These are phyloP conservation scores for Anticlea derivata DNA, from an alignment of 2,888 invertebrate species.

Conservation along the genomic window DNA sequence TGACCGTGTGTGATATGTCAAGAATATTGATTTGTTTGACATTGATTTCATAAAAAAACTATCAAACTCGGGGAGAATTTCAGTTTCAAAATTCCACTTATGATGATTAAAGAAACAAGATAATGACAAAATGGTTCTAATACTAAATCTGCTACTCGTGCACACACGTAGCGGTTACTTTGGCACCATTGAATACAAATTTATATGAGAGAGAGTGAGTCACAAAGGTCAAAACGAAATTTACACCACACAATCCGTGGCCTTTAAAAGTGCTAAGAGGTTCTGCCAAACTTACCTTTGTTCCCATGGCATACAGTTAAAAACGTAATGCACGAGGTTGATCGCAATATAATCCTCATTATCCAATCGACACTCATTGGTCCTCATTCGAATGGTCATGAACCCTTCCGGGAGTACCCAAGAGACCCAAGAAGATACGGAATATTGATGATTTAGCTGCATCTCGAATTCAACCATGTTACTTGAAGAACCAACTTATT, in stretches of 20 bases:
- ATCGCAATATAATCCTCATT: slow-evolving; percentile 2
- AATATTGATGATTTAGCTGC: neutral
- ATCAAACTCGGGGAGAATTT: no score
- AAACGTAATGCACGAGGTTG: neutral
- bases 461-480: neutral
- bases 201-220: neutral
- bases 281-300: slow-evolving; percentile 2
- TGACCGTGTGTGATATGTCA: no score
- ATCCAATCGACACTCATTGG: slow-evolving; percentile 12
- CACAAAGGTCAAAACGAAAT: neutral
- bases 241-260: neutral
- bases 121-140: no score
- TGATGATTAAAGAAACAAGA: no score
- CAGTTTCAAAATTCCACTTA: no score
- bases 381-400: slow-evolving; percentile 7
- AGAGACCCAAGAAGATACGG: neutral
- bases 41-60: no score
- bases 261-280: neutral
- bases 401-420: slow-evolving; percentile 10
- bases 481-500: no score
- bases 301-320: neutral
- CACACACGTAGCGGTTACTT: no score
- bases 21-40: no score
- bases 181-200: neutral
- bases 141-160: no score